Evolutionary conservation across 1,140 invertebrate species (phyloP), one percentile per base, ranked within the genome.

Genomic region (Diploscapter pachys): DNA sequence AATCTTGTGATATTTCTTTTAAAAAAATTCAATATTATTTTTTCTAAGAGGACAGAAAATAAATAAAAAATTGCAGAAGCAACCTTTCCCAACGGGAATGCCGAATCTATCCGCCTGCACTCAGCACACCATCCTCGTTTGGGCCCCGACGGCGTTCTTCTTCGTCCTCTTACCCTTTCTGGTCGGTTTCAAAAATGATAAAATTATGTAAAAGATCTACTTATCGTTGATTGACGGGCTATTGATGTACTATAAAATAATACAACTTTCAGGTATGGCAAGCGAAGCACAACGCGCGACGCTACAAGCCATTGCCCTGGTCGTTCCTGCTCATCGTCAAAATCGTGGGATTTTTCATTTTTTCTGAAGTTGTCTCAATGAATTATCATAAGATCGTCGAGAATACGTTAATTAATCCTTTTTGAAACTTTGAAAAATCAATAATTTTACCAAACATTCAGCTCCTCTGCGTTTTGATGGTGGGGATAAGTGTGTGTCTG

Each of bases 51-150:
- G 31, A 31, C 31, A 31, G 31, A 31, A 31, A 31, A 31, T 31
- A 31, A 31, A 31, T 31, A 0, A 0, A 31, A 31, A 31, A 31
- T 64, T 64, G 9, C 52, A 68, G 66, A 55, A 68, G 5, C 53
- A 68, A 11, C 66, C 66, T 6, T 74, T 74, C 72, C 31, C 65
- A 49, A 61, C 72, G 53, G 72, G 72, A 9, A n/a, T 78, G 0
- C 93, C 93, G 61, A 91, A 94, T 84, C 89, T 95, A 63, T 93
- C 93, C 73, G 87, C 88, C 86, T 95, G 93, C 86, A 94, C 95
- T 87, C 91, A 95, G 85, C 91, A 91, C 86, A 95, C 93, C 4
- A 90, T 92, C 2, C 85, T 97, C 54, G 87, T 93, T 63, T 96
- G 93, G 93, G 86, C 90, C 59, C 94, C 95, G 4, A 94, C 93